Evolutionary conservation across 2,888 invertebrate genomes (phyloP).

Genomic region (Cerastoderma edule): DNA sequence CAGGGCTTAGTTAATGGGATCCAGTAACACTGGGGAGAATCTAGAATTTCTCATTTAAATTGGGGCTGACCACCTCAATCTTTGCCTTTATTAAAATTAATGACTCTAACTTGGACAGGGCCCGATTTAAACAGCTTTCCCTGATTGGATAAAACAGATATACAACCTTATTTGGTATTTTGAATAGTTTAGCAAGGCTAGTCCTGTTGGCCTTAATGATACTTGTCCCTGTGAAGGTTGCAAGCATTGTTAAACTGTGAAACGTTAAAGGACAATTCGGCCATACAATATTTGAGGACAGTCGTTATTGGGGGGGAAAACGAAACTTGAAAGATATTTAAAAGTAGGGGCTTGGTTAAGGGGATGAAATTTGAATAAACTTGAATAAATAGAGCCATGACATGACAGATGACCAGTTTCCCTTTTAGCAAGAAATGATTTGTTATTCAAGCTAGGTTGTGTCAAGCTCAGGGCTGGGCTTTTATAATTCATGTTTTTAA

Average conservation of each 20-base stretch:
- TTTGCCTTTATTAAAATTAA: constrained; percentile 21
- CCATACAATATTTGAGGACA: constrained; percentile 5
- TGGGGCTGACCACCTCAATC: constrained; percentile 10
- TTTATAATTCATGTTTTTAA: too few relatives aligned
- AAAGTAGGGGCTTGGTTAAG: background rate
- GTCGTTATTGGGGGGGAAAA: constrained; percentile 14
- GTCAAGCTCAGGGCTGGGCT: too few relatives aligned
- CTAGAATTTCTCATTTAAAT: background rate
- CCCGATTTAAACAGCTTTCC: constrained; percentile 15
- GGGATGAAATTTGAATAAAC: background rate
- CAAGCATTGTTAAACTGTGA: constrained; percentile 6
- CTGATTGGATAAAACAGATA: constrained; percentile 16
- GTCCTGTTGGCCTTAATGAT: constrained; percentile 11
- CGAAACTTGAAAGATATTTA: background rate
- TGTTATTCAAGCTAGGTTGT: too few relatives aligned
- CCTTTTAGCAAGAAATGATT: background rate
- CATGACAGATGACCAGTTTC: background rate
- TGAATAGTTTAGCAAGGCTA: constrained; percentile 19
- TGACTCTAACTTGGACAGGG: background rate
- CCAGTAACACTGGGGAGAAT: background rate
- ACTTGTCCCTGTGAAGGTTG: background rate
- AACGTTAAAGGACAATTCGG: constrained; percentile 8
- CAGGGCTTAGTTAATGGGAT: too few relatives aligned
- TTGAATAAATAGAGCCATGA: too few relatives aligned
- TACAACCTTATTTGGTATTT: constrained; percentile 3